Conservation (phyloP, 1,140 invertebrate genomes). For the Hyphantria cunea region DNA sequence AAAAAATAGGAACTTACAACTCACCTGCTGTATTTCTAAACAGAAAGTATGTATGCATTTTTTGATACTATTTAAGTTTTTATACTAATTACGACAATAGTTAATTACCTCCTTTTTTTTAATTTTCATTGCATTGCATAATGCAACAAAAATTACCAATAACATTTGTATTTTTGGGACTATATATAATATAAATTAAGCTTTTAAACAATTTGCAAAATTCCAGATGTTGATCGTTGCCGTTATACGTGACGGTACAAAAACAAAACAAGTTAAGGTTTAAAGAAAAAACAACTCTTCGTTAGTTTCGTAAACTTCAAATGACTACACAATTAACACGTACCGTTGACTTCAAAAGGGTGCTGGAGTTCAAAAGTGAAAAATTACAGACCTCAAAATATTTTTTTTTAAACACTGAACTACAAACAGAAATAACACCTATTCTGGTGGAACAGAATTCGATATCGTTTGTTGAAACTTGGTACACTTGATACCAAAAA, state of each 20-base stretch:
- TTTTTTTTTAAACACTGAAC: not conserved
- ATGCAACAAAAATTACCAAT: too few species aligned
- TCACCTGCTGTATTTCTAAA: too few species aligned
- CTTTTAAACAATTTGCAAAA: not conserved
- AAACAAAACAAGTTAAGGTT: not conserved
- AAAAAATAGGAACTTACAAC: too few species aligned
- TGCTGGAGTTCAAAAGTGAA: conserved; percentile 6
- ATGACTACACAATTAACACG: conserved; percentile 13
- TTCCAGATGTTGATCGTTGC: not conserved
- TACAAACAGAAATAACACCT: not conserved
- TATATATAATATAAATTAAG: too few species aligned
- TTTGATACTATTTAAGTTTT: too few species aligned
- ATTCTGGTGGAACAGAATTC: not conserved
- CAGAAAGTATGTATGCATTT: too few species aligned
- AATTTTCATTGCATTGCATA: too few species aligned
- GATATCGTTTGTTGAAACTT: too few species aligned
- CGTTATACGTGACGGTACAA: not conserved
- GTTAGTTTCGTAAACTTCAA: not conserved
- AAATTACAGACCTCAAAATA: conserved; percentile 1
- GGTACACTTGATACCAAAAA: conserved; percentile 20
- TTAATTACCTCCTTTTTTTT: too few species aligned
- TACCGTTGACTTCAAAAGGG: conserved; percentile 7
- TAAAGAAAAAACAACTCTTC: not conserved
- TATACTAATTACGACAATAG: too few species aligned
- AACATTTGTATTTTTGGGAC: too few species aligned